phyloP scores from a whole-genome alignment of 2,797 vertebrate species.

The Tokudaia tokunoshimensis region DNA sequence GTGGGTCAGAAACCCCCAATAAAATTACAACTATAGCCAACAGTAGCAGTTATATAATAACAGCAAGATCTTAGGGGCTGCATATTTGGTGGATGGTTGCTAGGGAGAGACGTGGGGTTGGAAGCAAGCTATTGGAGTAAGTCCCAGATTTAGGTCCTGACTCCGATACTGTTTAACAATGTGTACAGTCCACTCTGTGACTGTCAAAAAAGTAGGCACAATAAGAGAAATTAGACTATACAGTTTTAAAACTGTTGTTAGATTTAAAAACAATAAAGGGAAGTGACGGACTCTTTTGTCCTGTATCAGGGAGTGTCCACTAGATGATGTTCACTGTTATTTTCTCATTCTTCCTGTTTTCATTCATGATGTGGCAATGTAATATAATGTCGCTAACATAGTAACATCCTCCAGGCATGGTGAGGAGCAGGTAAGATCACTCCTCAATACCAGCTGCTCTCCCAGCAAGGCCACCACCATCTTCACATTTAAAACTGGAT shows the following conservation, averaged over 20 bases:
- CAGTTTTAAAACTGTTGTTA: not conserved
- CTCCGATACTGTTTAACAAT: not conserved
- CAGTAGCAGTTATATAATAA: not conserved
- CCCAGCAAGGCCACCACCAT: not conserved
- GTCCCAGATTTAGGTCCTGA: not conserved
- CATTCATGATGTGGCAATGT: not conserved
- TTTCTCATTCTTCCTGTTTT: not conserved
- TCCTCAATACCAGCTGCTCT: not conserved
- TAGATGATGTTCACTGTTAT: not conserved
- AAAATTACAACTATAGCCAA: not conserved
- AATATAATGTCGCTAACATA: not conserved
- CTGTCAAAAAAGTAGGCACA: not conserved
- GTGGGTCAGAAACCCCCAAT: not conserved
- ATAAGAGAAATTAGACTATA: not conserved
- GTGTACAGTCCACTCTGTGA: not conserved
- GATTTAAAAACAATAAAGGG: slow-evolving; percentile 12
- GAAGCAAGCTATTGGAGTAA: not conserved
- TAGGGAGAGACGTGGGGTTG: slow-evolving; percentile 1
- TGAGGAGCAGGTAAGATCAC: not conserved
- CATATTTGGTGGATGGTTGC: not conserved
- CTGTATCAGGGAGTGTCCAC: not conserved
- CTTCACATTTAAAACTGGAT: not conserved
- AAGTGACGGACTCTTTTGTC: too few species aligned
- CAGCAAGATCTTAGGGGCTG: not conserved
- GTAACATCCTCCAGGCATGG: not conserved